A percentile compares a stretch with the other conserved stretches of the same genome.
These are phyloP conservation scores for Lepidurus apus DNA, from an alignment of 1,140 invertebrate species.

Conservation along the genomic window DNA sequence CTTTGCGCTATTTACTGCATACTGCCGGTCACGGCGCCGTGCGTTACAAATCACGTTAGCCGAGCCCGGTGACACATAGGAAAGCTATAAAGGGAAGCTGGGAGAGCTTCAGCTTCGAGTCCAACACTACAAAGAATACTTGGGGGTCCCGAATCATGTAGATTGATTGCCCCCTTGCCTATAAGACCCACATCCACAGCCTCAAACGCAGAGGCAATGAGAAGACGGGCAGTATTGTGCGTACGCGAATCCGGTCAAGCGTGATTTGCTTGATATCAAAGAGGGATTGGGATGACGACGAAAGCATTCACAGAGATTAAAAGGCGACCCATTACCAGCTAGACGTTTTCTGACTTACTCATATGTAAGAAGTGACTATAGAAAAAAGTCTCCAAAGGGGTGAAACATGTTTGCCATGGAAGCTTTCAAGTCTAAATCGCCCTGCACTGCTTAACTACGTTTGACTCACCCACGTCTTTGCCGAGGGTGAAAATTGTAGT, in stretches of 20 bases:
- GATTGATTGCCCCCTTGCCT: neutral
- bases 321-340: neutral
- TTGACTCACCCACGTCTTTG: conserved; percentile 1
- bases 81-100: conserved; percentile 14
- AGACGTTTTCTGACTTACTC: neutral
- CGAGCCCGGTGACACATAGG: conserved; percentile 7
- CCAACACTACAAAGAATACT: conserved; percentile 15
- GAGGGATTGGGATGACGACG: neutral
- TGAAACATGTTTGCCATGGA: neutral
- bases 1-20: conserved; percentile 4
- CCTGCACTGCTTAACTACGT: neutral
- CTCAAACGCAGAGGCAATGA: neutral
- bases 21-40: conserved; percentile 12
- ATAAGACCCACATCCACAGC: neutral
- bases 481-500: neutral
- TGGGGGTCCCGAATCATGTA: conserved; percentile 10
- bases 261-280: conserved; percentile 22
- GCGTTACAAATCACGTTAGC: conserved; percentile 14
- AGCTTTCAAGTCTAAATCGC: neutral
- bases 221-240: neutral
- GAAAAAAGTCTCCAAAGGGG: neutral
- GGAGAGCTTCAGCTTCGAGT: conserved; percentile 6
- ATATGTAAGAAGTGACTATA: neutral
- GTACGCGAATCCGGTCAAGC: neutral
- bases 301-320: conserved; percentile 10